Conservation (phyloP, 2,797 vertebrate species). For the Lemur catta region DNA sequence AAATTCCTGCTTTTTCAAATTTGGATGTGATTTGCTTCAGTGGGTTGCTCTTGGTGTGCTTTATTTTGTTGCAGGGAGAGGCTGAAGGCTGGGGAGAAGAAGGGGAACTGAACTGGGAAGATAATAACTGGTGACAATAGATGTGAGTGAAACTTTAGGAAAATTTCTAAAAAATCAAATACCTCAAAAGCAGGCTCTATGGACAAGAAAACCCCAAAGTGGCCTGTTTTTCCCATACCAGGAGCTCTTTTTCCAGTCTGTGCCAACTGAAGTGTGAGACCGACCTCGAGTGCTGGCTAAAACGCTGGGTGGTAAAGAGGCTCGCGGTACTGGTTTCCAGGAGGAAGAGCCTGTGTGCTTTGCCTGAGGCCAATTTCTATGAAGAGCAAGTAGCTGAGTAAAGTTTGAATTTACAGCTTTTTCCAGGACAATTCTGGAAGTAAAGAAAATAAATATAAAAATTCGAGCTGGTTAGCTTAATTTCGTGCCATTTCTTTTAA, state of each 20-base stretch:
- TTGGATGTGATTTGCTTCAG: background rate
- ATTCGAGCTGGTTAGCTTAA: constrained; percentile 73
- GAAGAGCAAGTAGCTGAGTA: constrained; percentile 53
- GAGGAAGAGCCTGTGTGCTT: background rate
- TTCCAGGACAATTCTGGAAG: constrained; percentile 75
- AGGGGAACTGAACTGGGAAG: constrained; percentile 94
- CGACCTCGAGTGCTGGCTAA: constrained; percentile 15
- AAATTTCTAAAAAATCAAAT: constrained; percentile 22
- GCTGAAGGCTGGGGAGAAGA: constrained; percentile 94
- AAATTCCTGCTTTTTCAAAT: background rate
- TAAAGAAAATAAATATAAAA: constrained; percentile 82
- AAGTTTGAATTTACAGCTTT: constrained; percentile 40
- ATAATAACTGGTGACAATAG: constrained; percentile 88
- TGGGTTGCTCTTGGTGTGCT: background rate
- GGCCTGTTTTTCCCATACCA: constrained; percentile 27
- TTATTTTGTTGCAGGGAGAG: constrained; percentile 86
- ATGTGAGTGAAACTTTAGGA: constrained; percentile 14
- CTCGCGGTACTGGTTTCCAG: accelerated
- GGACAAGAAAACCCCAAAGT: background rate
- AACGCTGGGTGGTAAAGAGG: constrained; percentile 23
- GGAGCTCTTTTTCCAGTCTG: constrained; percentile 50
- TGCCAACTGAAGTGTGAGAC: constrained; percentile 72
- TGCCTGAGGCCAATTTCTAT: background rate
- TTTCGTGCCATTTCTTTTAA: constrained; percentile 57
- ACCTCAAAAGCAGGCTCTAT: constrained; percentile 72